A percentile compares a stretch with the other conserved stretches of the same genome.
Evolutionary conservation across 2,888 invertebrate species (phyloP).

Genomic region (Cecidostiba fungosa): DNA sequence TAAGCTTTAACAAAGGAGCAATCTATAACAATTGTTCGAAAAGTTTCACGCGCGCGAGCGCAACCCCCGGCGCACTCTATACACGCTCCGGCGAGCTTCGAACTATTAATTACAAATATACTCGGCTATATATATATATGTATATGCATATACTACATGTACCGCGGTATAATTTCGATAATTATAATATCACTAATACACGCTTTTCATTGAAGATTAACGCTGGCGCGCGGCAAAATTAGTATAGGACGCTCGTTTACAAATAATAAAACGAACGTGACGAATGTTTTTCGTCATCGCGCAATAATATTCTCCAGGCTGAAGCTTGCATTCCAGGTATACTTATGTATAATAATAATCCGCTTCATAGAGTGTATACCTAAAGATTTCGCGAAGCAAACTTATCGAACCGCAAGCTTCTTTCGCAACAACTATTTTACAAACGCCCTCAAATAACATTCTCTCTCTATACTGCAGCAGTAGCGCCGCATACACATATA

Average conservation of each 20-base stretch:
- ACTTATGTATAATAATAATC: too few relatives aligned
- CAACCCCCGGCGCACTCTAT: neutral
- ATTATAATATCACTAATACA: conserved; percentile 49
- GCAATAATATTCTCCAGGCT: too few relatives aligned
- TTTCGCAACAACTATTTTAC: conserved; percentile 31
- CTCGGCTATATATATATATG: conserved; percentile 21
- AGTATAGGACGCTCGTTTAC: neutral
- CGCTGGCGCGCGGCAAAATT: neutral
- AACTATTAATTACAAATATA: conserved; percentile 66
- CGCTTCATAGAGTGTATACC: too few relatives aligned
- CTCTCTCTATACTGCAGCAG: neutral
- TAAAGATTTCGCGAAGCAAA: too few relatives aligned
- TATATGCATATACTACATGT: neutral
- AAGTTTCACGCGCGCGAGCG: conserved; percentile 61
- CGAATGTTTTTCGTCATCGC: too few relatives aligned
- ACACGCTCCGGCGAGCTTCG: conserved; percentile 46
- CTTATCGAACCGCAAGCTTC: neutral
- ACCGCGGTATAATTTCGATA: conserved; percentile 43
- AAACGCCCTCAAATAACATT: conserved; percentile 1
- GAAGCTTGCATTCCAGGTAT: too few relatives aligned
- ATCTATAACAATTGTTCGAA: conserved; percentile 67
- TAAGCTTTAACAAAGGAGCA: conserved; percentile 67
- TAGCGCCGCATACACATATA: neutral
- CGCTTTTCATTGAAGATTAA: conserved; percentile 36
- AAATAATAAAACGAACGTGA: too few relatives aligned